Base-by-base conservation (phyloP, 2,888 invertebrate species). In the Acheta domesticus region DNA sequence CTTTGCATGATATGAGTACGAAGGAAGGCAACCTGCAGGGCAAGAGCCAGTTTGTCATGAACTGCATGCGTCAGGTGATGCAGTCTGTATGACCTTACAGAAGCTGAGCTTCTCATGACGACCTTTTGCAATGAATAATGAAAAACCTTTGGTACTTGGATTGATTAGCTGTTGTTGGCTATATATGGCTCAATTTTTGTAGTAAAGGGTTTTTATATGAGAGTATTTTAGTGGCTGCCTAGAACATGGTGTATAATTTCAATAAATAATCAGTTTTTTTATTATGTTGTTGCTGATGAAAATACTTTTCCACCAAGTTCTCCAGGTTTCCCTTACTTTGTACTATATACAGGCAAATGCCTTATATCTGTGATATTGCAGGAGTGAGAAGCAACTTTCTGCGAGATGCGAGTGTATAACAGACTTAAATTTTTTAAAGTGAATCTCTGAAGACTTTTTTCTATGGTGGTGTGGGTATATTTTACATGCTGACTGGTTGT, bases 31-130 rank as follows among this genome's bases (percentile, higher is more conserved):
- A 77, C 19, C 77, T 73, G 19, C 75, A 77, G 50, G 74, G 78
- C 73, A 82, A 83, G 77, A 90, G 91, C 85, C 90, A 89, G 84
- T 91, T 91, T 85, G 90, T 91, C 80, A 90, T 91, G 2, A 90
- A 91, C 84, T 91, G 91, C 85, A 89, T 91, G 83, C 89, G 89
- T 83, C 90, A 91, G 88, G 90, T 91, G 78, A 90, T 91, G 84
- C 90, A 89, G 83, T 90, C 90, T 82, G 85, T 86, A 79, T 87
- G 85, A 86, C 74, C 21, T 16, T 62, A n/a, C 14, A 62, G 62
- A n/a, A 62, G n/a, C 75, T 12, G 75, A 14, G 20, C 75, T n/a
- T 75, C 21, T 75, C 36, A 36, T 36, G 36, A 36, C 36, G 36
- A 36, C 36, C 36, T 36, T 36, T 36, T 36, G 36, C 36, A 36